Percentiles rank a stretch among this genome's conserved stretches.
phyloP scores from a whole-genome alignment of 2,797 vertebrate genomes.

The Parauchenoglanis punctatus region DNA sequence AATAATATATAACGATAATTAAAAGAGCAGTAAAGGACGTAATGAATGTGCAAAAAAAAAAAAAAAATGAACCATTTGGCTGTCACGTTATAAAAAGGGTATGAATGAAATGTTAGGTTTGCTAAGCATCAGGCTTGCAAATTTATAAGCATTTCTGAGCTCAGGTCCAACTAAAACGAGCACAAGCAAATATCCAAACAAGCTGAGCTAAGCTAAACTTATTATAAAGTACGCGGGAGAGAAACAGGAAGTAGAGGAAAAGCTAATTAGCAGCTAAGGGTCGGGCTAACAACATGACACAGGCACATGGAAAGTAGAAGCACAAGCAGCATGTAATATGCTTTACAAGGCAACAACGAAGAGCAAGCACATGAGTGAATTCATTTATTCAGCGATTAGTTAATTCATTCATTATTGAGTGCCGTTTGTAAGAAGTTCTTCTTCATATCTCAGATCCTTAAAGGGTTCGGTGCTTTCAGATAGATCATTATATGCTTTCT shows the following conservation, averaged over 20 bases:
- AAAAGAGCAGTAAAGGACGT: not conserved
- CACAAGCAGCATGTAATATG: not conserved
- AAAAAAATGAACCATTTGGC: not conserved
- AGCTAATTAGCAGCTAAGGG: not conserved
- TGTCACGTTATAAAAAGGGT: too few relatives aligned
- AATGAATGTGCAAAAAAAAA: not conserved
- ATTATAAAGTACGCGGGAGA: not conserved
- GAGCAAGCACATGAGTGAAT: not conserved
- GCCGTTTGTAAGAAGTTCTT: not conserved
- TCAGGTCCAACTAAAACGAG: not conserved
- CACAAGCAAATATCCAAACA: not conserved
- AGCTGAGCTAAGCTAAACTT: not conserved
- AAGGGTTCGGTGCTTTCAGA: not conserved
- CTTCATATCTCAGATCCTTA: not conserved
- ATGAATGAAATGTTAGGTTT: not conserved
- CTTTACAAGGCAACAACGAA: not conserved
- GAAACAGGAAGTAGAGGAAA: not conserved
- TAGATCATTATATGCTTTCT: not conserved
- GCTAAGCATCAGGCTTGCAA: not conserved
- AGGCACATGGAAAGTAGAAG: not conserved
- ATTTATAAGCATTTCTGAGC: not conserved
- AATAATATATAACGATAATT: not conserved
- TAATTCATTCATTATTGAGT: not conserved
- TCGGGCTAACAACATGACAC: not conserved
- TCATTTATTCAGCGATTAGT: not conserved